Evolutionary conservation across 2,797 vertebrate genomes (phyloP), one percentile per base, ranked within the genome.

Genomic region (Gorsachius magnificus): DNA sequence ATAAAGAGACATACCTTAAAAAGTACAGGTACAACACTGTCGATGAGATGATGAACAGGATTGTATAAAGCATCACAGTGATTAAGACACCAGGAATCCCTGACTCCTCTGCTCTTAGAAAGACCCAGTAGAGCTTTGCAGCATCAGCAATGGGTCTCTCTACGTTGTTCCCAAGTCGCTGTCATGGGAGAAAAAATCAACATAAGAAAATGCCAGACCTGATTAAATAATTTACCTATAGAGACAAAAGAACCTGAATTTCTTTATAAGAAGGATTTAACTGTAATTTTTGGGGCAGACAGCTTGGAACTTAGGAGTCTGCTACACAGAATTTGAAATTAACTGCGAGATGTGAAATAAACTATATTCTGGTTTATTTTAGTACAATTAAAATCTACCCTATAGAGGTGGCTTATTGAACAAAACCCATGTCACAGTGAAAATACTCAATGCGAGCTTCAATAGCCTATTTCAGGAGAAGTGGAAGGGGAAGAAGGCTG

Each of bases 71-170:
- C 63, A 99, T 97, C 60, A 99, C 60, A 0, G 99, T 99, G 97
- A 99, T 98, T 93, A 99, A 65, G 81, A 97, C 96, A 51, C 99
- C 99, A 5, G 98, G 97, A 84, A 98, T 87, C 24, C 98, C 99
- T 2, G 99, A 99, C 80, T 98, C 98, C 57, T 98, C 98, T 22
- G 89, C 97, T 95, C 97, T 98, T 83, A 98, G 94, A 93, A 99
- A 99, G 83, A 98, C 97, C 99, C 99, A 99, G 95, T 99, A 99
- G 53, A 99, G 98, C 89, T 99, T 99, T 53, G 98, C 98, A 46
- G 98, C 99, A 29, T 99, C 99, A 17, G 98, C 99, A 70, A 98
- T 97, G 17, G 99, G 98, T 71, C 96, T 95, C 33, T 99, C 98
- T 21, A 97, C 96, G 46, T 97, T 98, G 95, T 98, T 98, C 63